Evolutionary conservation across 2,888 invertebrate species (phyloP), one percentile per base, ranked within the genome.

Genomic region (Acleris cristana): DNA sequence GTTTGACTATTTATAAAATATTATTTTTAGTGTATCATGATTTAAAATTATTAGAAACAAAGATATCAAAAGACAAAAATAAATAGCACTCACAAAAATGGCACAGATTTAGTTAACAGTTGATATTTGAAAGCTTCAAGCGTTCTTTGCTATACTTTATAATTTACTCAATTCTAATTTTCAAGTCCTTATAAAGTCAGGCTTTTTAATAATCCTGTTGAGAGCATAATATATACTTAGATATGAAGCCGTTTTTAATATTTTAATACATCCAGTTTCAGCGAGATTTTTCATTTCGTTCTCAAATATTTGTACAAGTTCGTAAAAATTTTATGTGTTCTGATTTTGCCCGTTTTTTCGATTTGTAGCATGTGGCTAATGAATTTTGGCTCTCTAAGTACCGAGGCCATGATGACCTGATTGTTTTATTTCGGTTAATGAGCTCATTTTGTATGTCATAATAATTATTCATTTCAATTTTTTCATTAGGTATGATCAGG

Each of bases 301-400:
- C 45, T 66, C 61, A 61, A 65, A 61, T 40, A 61, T 66, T 66
- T 26, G 30, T 55, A 45, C 10, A 30, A 51, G 61, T 61, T 66
- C 61, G 61, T 66, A 66, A 61, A 66, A 45, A 1, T 57, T 61
- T 61, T 61, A 61, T 56, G 45, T 52, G 34, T 65, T 49, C 66
- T 45, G 65, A 57, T 61, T 66, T 56, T 51, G 12, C 19, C 21
- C 52, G 61, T 61, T 56, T 61, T 61, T 57, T 61, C 30, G 21
- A 45, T 61, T 56, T 14, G 19, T 5, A 21, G 45, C 66, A 66
- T 55, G 44, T 52, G 61, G 7, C 51, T 26, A 34, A 34, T 34
- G 34, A 34, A 34, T 10, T 10, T 34, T 10, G 2, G 3, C 34
- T 34, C 10, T 2, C 2, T 8, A 30, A 30, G 10, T 10, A 34